Evolutionary conservation across 2,888 invertebrate genomes (phyloP).

Genomic region (Cataglyphis rosenhaueri): DNA sequence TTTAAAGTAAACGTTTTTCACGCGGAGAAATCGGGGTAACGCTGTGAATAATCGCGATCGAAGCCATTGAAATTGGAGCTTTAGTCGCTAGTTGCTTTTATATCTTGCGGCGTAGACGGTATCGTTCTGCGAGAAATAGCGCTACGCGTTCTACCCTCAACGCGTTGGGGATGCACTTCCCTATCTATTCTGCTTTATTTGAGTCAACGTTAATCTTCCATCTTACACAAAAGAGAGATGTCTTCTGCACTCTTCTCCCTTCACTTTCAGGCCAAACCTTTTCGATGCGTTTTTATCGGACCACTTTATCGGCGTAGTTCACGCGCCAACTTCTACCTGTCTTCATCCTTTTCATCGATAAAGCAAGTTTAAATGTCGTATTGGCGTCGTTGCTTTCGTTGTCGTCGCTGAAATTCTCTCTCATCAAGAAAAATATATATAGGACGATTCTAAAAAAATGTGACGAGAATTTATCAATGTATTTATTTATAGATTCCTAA

Average conservation of each 20-base stretch:
- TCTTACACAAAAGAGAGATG: constrained; percentile 58
- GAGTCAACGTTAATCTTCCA: constrained; percentile 67
- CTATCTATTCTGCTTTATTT: constrained; percentile 51
- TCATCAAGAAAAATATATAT: neutral
- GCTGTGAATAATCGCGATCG: constrained; percentile 40
- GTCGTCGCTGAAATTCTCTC: constrained; percentile 36
- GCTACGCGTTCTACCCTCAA: constrained; percentile 39
- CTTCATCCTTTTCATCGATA: constrained; percentile 23
- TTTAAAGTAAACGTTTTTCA: constrained; percentile 27
- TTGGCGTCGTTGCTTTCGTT: constrained; percentile 20
- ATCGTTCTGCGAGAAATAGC: constrained; percentile 26
- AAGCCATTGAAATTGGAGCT: constrained; percentile 64
- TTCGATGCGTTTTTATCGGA: constrained; percentile 67
- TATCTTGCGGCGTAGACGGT: constrained; percentile 26
- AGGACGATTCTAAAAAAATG: neutral
- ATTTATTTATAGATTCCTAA: neutral
- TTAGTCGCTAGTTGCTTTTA: constrained; percentile 52
- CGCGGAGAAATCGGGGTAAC: constrained; percentile 4
- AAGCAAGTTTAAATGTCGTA: constrained; percentile 38
- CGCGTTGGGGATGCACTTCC: constrained; percentile 10
- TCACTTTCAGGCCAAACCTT: constrained; percentile 42
- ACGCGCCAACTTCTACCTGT: constrained; percentile 53
- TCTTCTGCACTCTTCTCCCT: constrained; percentile 30
- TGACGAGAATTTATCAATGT: neutral
- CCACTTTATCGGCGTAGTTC: constrained; percentile 67